Percentiles rank a stretch among this genome's conserved stretches.
phyloP scores from a whole-genome alignment of 1,140 invertebrate species.

The Tetragonula clypearis region DNA sequence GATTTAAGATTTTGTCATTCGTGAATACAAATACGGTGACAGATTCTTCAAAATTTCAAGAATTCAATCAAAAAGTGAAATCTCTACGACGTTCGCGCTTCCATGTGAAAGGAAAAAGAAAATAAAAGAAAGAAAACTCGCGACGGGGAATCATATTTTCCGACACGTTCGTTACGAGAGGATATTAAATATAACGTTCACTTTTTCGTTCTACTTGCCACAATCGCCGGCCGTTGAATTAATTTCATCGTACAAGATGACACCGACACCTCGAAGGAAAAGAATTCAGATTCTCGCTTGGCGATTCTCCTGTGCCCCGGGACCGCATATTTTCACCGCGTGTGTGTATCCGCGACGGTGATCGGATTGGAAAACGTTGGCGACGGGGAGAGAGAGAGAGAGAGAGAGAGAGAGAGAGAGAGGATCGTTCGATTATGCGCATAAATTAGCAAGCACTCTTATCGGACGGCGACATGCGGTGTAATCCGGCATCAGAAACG shows the following conservation, averaged over 20 bases:
- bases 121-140: too few species aligned
- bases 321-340: background rate
- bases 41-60: too few species aligned
- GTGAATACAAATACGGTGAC: too few species aligned
- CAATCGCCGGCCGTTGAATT: background rate
- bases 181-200: too few species aligned
- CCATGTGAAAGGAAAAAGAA: too few species aligned
- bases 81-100: too few species aligned
- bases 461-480: slow-evolving; percentile 67
- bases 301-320: background rate
- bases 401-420: background rate
- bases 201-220: too few species aligned
- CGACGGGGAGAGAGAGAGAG: too few species aligned
- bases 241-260: background rate
- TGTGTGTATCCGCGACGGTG: background rate
- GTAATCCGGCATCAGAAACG: slow-evolving; percentile 74
- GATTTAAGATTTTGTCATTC: too few species aligned
- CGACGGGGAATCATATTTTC: too few species aligned
- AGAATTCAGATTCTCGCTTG: background rate
- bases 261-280: background rate
- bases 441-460: slow-evolving; percentile 73
- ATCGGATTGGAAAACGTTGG: background rate
- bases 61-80: too few species aligned
- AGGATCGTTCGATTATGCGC: slow-evolving; percentile 66
- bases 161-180: too few species aligned